Base-by-base conservation (phyloP, 2,113 vertebrate species). In the Hyperoodon ampullatus region DNA sequence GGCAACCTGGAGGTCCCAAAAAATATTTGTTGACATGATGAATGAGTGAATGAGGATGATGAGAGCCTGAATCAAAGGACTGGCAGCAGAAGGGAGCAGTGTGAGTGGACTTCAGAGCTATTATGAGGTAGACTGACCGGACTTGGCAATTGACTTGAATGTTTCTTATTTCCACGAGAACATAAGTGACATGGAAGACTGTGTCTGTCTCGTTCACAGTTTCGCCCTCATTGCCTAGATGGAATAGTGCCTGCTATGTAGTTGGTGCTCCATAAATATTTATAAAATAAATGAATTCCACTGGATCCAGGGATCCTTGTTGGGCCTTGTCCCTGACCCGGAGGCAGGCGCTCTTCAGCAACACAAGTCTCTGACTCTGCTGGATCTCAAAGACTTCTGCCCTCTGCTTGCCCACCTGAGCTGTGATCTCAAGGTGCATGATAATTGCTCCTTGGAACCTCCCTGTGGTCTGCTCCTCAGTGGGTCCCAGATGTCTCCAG, bases 111-210 rank as follows among this genome's bases (percentile, higher is more conserved):
- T 50, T 83, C 61, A 81, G 83, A 84, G 13, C 14, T 71, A 84
- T 80, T 35, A 84, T 72, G 44, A 87, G 8, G 16, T 33, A 35
- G 30, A 44, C 8, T 86, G 15, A 63, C n/a, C 44, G 33, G 33
- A 87, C 8, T 70, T 90, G 42, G 14, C 11, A 71, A 87, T 26
- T 44, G 61, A 70, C 44, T 42, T 80, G 21, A 39, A 9, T 85
- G 78, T 77, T 91, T 72, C 84, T 58, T 87, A 33, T 80, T 93
- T 93, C 58, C 44, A 28, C 3, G 91, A 95, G 8, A 96, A 88
- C 68, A 50, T 63, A 86, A 70, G 24, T 4, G 18, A 18, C 26
- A 39, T 89, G 30, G 28, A 58, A 94, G 28, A 63, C 44, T 4
- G 66, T 18, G 39, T 65, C 77, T 82, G 21, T 77, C 47, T 68